phyloP scores from a whole-genome alignment of 2,888 invertebrate species.

The Altica lythri region DNA sequence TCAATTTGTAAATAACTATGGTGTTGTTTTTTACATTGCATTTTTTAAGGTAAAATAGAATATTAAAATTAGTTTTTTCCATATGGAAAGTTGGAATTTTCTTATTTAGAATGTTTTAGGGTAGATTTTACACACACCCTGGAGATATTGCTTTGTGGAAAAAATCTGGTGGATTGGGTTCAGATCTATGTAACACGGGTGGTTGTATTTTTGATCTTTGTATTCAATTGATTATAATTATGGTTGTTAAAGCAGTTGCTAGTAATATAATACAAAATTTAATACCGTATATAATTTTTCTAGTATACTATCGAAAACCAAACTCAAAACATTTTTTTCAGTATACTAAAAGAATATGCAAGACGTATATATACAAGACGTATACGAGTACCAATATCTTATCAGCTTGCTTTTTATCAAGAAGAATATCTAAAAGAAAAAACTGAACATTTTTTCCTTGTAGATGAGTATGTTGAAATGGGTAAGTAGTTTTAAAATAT shows the following conservation, averaged over 20 bases:
- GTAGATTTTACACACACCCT: constrained; percentile 58
- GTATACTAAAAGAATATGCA: too few species aligned
- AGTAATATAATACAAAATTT: constrained; percentile 36
- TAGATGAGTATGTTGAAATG: constrained; percentile 51
- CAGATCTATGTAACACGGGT: constrained; percentile 58
- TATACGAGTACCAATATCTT: not conserved
- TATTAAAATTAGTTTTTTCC: constrained; percentile 4
- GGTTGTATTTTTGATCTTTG: constrained; percentile 65
- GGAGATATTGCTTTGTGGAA: constrained; percentile 49
- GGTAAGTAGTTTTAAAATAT: constrained; percentile 39
- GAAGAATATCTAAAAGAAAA: constrained; percentile 49
- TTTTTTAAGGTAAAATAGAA: constrained; percentile 51
- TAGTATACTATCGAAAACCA: too few species aligned
- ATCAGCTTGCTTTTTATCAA: constrained; percentile 46
- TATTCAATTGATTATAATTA: constrained; percentile 62
- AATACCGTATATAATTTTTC: constrained; percentile 62
- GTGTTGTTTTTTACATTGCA: constrained; percentile 51
- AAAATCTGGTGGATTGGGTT: constrained; percentile 41
- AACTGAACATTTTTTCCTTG: constrained; percentile 48
- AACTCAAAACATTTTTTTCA: too few species aligned
- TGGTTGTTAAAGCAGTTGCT: constrained; percentile 62
- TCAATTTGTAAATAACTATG: constrained; percentile 53
- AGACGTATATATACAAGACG: too few species aligned
- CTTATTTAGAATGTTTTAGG: constrained; percentile 49
- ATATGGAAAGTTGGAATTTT: too few species aligned